phyloP scores from a whole-genome alignment of 2,888 invertebrate species.

The Noctua fimbriata region DNA sequence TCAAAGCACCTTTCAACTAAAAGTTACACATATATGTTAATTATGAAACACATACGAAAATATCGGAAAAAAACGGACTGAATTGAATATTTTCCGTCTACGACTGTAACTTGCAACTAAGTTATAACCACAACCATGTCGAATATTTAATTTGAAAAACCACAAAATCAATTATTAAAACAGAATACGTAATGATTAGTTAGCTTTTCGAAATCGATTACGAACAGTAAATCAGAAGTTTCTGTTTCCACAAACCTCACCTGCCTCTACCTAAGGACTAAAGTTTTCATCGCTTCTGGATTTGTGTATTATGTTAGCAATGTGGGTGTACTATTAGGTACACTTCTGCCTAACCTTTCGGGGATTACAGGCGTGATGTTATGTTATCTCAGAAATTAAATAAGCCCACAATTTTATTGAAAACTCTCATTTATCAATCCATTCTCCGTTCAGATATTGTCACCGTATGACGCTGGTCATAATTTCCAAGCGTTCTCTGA shows the following conservation, averaged over 20 bases:
- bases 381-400: not conserved
- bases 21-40: conserved; percentile 44
- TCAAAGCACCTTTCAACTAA: conserved; percentile 28
- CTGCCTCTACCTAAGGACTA: not conserved
- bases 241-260: not conserved
- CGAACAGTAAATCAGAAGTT: not conserved
- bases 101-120: conserved; percentile 15
- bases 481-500: not conserved
- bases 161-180: conserved; percentile 31
- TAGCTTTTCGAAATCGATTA: conserved; percentile 18
- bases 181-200: not conserved
- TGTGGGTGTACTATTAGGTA: too few species aligned
- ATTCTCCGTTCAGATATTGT: not conserved
- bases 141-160: conserved; percentile 38
- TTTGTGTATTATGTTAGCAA: not conserved
- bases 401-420: not conserved
- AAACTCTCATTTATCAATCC: not conserved
- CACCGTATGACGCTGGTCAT: not conserved
- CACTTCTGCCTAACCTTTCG: too few species aligned
- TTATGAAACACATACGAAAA: conserved; percentile 43
- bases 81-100: conserved; percentile 25
- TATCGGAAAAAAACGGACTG: conserved; percentile 42
- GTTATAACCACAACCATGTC: conserved; percentile 16
- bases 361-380: too few species aligned
- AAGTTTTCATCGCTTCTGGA: not conserved